These are phyloP conservation scores for Steatornis caripensis DNA, from an alignment of 2,113 vertebrate genomes.

Conservation along the genomic window DNA sequence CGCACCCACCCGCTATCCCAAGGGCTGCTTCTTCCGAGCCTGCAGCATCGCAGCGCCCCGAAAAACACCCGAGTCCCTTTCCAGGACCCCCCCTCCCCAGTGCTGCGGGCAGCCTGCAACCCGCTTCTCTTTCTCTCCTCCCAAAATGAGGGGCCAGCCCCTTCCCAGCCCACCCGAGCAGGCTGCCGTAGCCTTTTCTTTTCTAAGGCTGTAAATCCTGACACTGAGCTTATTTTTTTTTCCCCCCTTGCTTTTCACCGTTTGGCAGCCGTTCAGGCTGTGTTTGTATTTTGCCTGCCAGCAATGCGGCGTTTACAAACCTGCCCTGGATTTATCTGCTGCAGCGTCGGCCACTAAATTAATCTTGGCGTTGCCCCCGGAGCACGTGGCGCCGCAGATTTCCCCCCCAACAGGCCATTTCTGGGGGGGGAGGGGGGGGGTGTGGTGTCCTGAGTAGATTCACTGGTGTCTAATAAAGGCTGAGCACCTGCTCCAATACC, in stretches of 20 bases:
- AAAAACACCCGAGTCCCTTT: neutral
- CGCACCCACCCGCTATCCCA: neutral
- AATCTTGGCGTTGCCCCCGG: neutral
- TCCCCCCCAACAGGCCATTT: accelerated
- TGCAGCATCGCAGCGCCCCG: neutral
- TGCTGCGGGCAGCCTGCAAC: neutral
- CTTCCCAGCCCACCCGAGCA: neutral
- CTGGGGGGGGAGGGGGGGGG: too few relatives aligned
- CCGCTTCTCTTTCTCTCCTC: neutral
- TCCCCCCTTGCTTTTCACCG: neutral
- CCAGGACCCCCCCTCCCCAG: too few relatives aligned
- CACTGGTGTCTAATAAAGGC: neutral
- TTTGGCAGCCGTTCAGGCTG: constrained; percentile 38
- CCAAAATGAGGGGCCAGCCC: neutral
- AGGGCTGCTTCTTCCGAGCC: accelerated
- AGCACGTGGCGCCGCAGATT: accelerated
- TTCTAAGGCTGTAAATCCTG: constrained; percentile 14
- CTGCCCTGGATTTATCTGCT: constrained; percentile 48
- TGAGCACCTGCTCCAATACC: neutral
- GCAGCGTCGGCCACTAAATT: neutral
- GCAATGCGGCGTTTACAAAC: constrained; percentile 50
- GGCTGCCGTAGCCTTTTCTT: neutral
- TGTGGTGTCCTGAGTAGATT: neutral
- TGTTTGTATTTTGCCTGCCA: constrained; percentile 57
- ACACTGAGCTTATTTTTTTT: neutral